A percentile compares a stretch with the other conserved stretches of the same genome.
These are phyloP conservation scores for Coreoperca whiteheadi DNA, from an alignment of 2,113 vertebrate genomes.

Conservation along the genomic window DNA sequence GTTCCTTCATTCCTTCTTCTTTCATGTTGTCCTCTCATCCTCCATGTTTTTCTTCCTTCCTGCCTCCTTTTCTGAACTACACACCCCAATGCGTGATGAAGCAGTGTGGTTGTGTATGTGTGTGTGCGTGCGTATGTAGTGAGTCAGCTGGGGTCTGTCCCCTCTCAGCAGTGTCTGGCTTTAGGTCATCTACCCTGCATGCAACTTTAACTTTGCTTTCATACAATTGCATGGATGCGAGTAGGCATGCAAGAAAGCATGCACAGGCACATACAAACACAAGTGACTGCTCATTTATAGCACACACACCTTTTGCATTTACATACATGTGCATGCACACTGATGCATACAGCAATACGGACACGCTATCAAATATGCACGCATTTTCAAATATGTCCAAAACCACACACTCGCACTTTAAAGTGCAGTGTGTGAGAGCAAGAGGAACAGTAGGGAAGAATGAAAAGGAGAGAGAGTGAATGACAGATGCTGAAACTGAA, in stretches of 20 bases:
- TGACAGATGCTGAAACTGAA: slow-evolving; percentile 50
- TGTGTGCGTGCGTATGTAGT: background rate
- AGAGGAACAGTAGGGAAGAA: slow-evolving; percentile 24
- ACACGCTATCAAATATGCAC: background rate
- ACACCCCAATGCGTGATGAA: slow-evolving; percentile 17
- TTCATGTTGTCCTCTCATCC: slow-evolving; percentile 1
- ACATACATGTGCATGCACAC: background rate
- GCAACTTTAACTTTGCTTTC: slow-evolving; percentile 31
- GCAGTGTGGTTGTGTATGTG: background rate
- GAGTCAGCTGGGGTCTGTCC: slow-evolving; percentile 46
- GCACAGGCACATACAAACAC: background rate
- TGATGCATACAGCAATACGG: background rate
- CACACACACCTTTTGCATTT: slow-evolving; percentile 5
- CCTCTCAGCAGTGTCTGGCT: slow-evolving; percentile 46
- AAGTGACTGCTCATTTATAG: slow-evolving; percentile 3
- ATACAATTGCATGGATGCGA: slow-evolving; percentile 21
- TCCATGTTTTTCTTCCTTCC: background rate
- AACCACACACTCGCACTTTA: slow-evolving; percentile 26
- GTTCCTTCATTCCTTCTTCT: background rate
- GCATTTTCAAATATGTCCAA: slow-evolving; percentile 4
- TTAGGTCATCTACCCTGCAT: slow-evolving; percentile 41
- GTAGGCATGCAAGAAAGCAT: background rate
- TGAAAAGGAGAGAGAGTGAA: slow-evolving; percentile 34
- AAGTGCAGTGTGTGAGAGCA: slow-evolving; percentile 28
- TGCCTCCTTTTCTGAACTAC: slow-evolving; percentile 1